These are phyloP conservation scores for Distichodus sexfasciatus DNA, from an alignment of 2,797 vertebrate species.

Conservation along the genomic window DNA sequence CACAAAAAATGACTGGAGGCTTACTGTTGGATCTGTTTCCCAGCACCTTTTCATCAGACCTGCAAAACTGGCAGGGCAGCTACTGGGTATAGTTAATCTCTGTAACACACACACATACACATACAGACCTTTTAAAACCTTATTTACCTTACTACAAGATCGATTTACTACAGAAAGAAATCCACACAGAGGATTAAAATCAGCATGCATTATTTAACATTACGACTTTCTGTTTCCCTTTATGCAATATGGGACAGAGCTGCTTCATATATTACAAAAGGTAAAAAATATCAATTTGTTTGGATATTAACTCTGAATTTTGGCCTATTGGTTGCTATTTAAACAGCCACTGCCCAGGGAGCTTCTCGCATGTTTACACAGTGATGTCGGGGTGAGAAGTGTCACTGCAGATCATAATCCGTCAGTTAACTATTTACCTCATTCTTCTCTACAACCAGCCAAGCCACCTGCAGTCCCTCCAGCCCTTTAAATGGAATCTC, in stretches of 20 bases:
- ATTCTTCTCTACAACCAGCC: conserved; percentile 99
- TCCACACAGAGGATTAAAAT: too few species aligned
- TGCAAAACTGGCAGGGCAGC: conserved; percentile 92
- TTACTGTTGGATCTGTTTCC: conserved; percentile 89
- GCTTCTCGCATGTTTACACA: neutral
- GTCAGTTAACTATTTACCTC: conserved; percentile 76
- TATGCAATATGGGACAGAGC: too few species aligned
- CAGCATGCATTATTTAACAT: too few species aligned
- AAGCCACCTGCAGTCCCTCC: conserved; percentile 98
- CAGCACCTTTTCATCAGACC: conserved; percentile 92
- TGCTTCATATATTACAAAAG: too few species aligned
- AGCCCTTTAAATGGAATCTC: conserved; percentile 98
- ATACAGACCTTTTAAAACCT: neutral
- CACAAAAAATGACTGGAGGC: conserved; percentile 7
- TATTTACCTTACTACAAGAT: neutral
- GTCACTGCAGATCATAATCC: neutral
- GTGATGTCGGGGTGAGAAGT: neutral
- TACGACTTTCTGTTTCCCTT: too few species aligned
- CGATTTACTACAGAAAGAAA: too few species aligned
- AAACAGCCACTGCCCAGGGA: too few species aligned
- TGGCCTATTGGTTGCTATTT: too few species aligned
- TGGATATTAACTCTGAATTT: too few species aligned
- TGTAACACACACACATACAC: conserved; percentile 63
- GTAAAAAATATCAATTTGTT: too few species aligned
- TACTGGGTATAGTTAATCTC: conserved; percentile 97